Evolutionary conservation across 92 coral and sea anemone genomes (phyloP).

Genomic region (Heteractis magnifica): DNA sequence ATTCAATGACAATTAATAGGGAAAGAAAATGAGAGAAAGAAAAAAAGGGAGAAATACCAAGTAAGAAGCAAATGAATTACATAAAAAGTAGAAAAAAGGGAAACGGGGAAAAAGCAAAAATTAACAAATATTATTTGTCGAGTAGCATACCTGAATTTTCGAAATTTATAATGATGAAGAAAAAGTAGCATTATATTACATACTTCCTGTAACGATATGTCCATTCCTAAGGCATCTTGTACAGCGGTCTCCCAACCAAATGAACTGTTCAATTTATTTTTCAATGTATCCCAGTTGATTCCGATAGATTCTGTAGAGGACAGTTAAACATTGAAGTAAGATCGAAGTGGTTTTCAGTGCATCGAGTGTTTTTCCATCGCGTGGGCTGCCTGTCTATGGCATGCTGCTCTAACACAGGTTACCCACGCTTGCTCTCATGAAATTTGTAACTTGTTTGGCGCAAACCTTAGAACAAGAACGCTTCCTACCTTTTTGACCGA

Average conservation of each 20-base stretch:
- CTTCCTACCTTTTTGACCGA: slow-evolving; percentile 9
- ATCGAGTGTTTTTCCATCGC: no score
- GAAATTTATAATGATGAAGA: no score
- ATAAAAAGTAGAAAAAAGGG: not conserved
- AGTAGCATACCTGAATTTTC: not conserved
- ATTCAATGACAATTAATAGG: no score
- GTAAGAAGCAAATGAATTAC: not conserved
- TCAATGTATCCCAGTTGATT: slow-evolving; percentile 51
- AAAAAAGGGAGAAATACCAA: not conserved
- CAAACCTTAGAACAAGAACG: not conserved
- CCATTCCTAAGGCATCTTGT: slow-evolving; percentile 64
- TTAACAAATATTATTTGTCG: not conserved
- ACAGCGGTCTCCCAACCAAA: slow-evolving; percentile 70
- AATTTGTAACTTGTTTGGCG: no score
- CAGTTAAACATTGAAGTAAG: not conserved
- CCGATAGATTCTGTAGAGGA: slow-evolving; percentile 33
- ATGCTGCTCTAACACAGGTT: no score
- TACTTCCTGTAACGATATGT: slow-evolving; percentile 43
- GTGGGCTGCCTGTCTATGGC: no score
- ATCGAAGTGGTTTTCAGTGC: no score
- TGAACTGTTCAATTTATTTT: slow-evolving; percentile 29
- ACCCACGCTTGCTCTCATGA: no score
- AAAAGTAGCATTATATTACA: not conserved
- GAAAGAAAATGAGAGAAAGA: no score
- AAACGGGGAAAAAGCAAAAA: not conserved